Evolutionary conservation across 2,113 vertebrate genomes (phyloP).

Genomic region (Sebastes fasciatus): DNA sequence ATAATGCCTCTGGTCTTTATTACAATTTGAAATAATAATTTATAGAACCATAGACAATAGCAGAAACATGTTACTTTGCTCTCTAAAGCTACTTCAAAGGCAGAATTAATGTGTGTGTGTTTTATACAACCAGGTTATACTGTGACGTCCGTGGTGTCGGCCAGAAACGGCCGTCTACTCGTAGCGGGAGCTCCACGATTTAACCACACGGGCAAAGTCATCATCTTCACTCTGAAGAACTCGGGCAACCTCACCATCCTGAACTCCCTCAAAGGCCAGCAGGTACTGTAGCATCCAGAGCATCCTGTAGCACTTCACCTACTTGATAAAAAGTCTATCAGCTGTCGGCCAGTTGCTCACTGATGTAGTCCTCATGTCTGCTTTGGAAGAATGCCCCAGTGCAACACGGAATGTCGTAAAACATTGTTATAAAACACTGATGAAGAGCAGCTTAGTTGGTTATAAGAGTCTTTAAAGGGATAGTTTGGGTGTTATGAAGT

Average conservation of each 20-base stretch:
- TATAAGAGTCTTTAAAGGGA: not conserved
- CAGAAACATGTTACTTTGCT: not conserved
- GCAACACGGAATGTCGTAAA: constrained; percentile 9
- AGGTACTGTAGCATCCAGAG: constrained; percentile 82
- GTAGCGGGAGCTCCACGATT: constrained; percentile 96
- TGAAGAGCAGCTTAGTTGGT: not conserved
- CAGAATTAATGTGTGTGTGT: constrained; percentile 7
- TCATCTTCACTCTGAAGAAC: constrained; percentile 93
- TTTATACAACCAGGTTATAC: constrained; percentile 89
- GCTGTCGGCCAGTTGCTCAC: not conserved
- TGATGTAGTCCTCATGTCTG: constrained; percentile 2
- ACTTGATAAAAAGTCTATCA: not conserved
- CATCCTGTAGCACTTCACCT: not conserved
- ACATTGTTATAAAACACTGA: not conserved
- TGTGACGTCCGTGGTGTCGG: constrained; percentile 92
- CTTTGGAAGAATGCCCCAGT: not conserved
- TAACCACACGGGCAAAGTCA: constrained; percentile 98
- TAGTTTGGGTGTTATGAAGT: too few relatives aligned
- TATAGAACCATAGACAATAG: not conserved
- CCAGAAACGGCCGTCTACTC: constrained; percentile 85
- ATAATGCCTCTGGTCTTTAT: not conserved
- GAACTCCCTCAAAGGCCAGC: constrained; percentile 93
- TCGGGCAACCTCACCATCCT: constrained; percentile 92
- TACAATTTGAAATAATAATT: not conserved
- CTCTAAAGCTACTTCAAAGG: not conserved